Conservation (phyloP, 2,113 vertebrate genomes). For the Laterallus jamaicensis region DNA sequence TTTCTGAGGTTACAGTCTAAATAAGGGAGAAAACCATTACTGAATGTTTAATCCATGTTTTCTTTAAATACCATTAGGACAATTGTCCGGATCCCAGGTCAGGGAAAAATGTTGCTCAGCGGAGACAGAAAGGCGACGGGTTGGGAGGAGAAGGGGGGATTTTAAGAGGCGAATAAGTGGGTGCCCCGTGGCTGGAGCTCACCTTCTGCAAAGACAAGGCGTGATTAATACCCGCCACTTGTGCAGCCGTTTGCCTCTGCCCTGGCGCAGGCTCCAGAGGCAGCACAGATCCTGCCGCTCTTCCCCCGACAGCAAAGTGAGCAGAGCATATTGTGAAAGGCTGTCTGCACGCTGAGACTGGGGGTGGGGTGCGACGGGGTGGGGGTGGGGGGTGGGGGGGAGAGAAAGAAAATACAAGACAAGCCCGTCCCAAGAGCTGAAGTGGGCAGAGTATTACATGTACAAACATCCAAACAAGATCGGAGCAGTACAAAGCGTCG, state of each 20-base stretch:
- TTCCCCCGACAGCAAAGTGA: background rate
- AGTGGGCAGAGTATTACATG: constrained; percentile 61
- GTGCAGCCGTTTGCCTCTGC: background rate
- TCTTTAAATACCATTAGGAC: constrained; percentile 58
- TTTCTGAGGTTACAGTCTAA: background rate
- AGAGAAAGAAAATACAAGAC: background rate
- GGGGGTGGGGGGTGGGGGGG: background rate
- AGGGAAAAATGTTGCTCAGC: constrained; percentile 7
- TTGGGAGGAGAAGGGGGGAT: background rate
- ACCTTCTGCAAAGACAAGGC: constrained; percentile 41
- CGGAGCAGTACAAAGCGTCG: constrained; percentile 72
- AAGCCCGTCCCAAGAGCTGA: constrained; percentile 26
- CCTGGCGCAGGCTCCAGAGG: background rate
- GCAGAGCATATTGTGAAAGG: background rate
- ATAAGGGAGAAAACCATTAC: constrained; percentile 19
- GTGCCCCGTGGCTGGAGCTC: background rate
- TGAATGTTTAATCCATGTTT: constrained; percentile 49
- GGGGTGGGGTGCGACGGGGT: background rate
- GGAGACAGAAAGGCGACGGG: constrained; percentile 54
- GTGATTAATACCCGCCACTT: constrained; percentile 34
- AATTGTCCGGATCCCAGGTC: constrained; percentile 23
- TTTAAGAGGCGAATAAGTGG: constrained; percentile 42
- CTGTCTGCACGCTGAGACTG: background rate
- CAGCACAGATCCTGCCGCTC: background rate
- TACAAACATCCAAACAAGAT: constrained; percentile 55